phyloP scores from a whole-genome alignment of 2,797 vertebrate species.

The Hippocampus kuda region DNA sequence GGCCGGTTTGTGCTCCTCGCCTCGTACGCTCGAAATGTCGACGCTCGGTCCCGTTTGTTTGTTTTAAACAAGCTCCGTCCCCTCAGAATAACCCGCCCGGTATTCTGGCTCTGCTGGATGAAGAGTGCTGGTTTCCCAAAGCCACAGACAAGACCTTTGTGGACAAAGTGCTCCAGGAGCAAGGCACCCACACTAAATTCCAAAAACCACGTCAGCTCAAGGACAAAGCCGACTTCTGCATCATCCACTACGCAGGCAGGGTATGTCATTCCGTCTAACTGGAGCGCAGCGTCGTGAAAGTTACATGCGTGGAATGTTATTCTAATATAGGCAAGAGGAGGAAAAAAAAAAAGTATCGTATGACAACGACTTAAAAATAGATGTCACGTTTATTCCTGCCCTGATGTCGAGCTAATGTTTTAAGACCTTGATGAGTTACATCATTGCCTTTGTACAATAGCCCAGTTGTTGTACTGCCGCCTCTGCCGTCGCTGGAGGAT shows the following conservation, averaged over 20 bases:
- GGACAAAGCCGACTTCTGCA: slow-evolving; percentile 96
- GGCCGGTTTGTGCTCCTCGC: slow-evolving; percentile 69
- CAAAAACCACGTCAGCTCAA: slow-evolving; percentile 97
- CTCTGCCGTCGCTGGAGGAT: slow-evolving; percentile 12
- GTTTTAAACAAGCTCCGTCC: not conserved
- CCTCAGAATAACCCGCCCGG: slow-evolving; percentile 88
- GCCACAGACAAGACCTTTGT: slow-evolving; percentile 97
- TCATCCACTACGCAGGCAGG: slow-evolving; percentile 95
- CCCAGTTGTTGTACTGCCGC: slow-evolving; percentile 43
- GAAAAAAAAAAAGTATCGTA: not conserved
- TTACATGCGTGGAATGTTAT: not conserved
- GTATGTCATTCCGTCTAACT: slow-evolving; percentile 54
- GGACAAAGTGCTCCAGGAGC: slow-evolving; percentile 94
- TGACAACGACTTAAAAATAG: not conserved
- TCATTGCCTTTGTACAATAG: slow-evolving; percentile 50
- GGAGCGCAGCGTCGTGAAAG: not conserved
- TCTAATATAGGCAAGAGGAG: not conserved
- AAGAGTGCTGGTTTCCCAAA: slow-evolving; percentile 99
- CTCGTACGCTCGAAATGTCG: not conserved
- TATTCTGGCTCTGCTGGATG: slow-evolving; percentile 88
- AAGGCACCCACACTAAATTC: slow-evolving; percentile 91
- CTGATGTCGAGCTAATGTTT: slow-evolving; percentile 5
- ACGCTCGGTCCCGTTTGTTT: not conserved
- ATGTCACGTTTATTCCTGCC: not conserved
- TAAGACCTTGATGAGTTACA: slow-evolving; percentile 30